A percentile compares a stretch with the other conserved stretches of the same genome.
These are phyloP conservation scores for Gobionotothen gibberifrons DNA, from an alignment of 2,797 vertebrate genomes.

Conservation along the genomic window DNA sequence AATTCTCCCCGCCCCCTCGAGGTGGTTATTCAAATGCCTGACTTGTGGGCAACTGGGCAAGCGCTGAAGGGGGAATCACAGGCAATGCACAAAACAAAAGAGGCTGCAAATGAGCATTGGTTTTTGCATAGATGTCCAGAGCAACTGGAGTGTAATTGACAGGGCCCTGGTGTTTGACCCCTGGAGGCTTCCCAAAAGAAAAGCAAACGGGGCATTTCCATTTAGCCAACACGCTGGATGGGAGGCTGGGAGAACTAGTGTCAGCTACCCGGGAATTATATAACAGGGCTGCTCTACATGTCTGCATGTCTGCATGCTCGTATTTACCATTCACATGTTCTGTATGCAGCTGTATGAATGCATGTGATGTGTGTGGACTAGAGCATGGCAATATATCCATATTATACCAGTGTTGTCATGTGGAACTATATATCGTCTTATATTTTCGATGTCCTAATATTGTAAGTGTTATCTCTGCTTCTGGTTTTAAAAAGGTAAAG, in stretches of 20 bases:
- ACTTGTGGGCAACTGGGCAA: slow-evolving; percentile 38
- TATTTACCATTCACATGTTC: slow-evolving; percentile 14
- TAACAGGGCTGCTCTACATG: slow-evolving; percentile 15
- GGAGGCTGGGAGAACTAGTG: slow-evolving; percentile 20
- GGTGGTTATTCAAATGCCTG: slow-evolving; percentile 51
- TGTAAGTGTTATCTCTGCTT: too few species aligned
- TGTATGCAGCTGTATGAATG: neutral
- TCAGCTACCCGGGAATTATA: slow-evolving; percentile 38
- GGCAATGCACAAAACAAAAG: slow-evolving; percentile 41
- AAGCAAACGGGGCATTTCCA: slow-evolving; percentile 62
- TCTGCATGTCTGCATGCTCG: slow-evolving; percentile 29
- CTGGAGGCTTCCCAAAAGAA: slow-evolving; percentile 49
- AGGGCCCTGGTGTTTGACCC: slow-evolving; percentile 39
- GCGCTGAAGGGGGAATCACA: slow-evolving; percentile 13
- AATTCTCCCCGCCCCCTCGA: slow-evolving; percentile 42
- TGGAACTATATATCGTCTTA: too few species aligned
- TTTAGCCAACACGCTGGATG: slow-evolving; percentile 31
- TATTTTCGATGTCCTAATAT: too few species aligned
- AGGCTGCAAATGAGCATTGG: slow-evolving; percentile 45
- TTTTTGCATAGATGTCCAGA: slow-evolving; percentile 53
- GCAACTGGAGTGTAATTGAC: slow-evolving; percentile 62
- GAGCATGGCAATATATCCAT: too few species aligned
- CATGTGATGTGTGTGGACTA: neutral
- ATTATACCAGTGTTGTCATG: too few species aligned
- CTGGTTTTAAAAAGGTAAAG: too few species aligned